Evolutionary conservation across 1,140 invertebrate genomes (phyloP), one percentile per base, ranked within the genome.

Genomic region (Acromyrmex echinatior): DNA sequence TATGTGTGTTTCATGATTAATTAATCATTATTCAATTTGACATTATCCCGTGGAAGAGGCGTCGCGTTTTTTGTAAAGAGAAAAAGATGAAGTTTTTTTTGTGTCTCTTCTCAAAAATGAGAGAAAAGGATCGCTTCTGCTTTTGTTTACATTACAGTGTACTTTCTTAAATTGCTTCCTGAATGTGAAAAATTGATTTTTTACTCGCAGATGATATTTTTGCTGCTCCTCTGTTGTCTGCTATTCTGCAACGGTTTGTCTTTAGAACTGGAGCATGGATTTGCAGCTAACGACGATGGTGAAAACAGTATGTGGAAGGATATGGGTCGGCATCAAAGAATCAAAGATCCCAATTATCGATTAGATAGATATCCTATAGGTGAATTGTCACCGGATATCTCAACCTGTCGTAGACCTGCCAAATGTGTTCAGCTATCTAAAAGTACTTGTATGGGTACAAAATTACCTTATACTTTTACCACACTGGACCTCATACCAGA

Each of bases 401-500:
- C 88, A 9, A 89, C 93, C 82, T 97, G 96, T 63, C 96, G 96
- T 79, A 96, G 96, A 92, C 95, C 96, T 87, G 96, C 95, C 86
- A 96, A 96, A 93, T 98, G 98, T 93, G 95, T 97, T 91, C 92
- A 94, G 1, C 94, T 98, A 31, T 96, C 96, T 65, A 96, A 96
- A 87, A 95, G 94, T 0, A 95, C 94, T 21, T 98, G 98, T 93
- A 96, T 98, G 92, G 98, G 98, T 31, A 96, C 97, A 5, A 97
- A 97, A 93, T 94, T 98, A 51, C 97, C 97, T 3, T 98, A 98
- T 92, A 95, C 96, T 1, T 96, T 96, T 31, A 98, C 98, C 0
- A 97, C 98, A 58, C 95, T 97, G n/a, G 96, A 97, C 90, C 96
- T 98, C 18, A 97, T 96, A 85, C 95, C 97, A n/a, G 97, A 97